A percentile compares a stretch with the other conserved stretches of the same genome.
Conservation (phyloP, 2,888 invertebrate species). For the Conops quadrifasciatus region DNA sequence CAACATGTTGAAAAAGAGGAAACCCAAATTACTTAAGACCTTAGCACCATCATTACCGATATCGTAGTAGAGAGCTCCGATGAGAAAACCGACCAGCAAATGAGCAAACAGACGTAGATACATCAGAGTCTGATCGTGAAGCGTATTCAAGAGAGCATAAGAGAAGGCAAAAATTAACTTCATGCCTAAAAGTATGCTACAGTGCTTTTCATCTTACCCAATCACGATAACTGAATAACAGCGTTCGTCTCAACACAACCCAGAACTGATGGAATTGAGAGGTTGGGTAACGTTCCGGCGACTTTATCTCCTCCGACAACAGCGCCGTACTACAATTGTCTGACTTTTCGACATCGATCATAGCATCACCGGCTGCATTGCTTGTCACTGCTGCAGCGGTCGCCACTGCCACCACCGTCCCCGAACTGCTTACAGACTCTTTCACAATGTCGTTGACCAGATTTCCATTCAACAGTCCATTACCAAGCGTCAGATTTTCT, state of each 20-base stretch:
- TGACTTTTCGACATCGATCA: conserved; percentile 70
- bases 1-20: conserved; percentile 97
- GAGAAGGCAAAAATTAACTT: background rate
- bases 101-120: conserved; percentile 94
- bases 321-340: conserved; percentile 76
- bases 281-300: conserved; percentile 81
- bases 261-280: conserved; percentile 85
- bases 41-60: conserved; percentile 96
- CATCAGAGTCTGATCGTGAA: conserved; percentile 82
- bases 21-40: conserved; percentile 94
- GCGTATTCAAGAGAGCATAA: no score
- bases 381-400: conserved; percentile 45
- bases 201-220: conserved; percentile 72
- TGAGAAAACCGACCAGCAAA: conserved; percentile 89
- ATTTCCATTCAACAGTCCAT: conserved; percentile 67
- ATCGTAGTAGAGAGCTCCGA: conserved; percentile 94
- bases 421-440: conserved; percentile 47
- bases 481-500: conserved; percentile 59
- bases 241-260: conserved; percentile 84
- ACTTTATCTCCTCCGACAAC: conserved; percentile 72
- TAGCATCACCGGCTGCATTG: conserved; percentile 61
- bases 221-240: conserved; percentile 86
- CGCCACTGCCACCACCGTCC: background rate
- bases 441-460: conserved; percentile 72
- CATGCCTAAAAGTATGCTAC: conserved; percentile 29